phyloP scores from a whole-genome alignment of 2,888 invertebrate genomes.

The Diplolepis rosae region DNA sequence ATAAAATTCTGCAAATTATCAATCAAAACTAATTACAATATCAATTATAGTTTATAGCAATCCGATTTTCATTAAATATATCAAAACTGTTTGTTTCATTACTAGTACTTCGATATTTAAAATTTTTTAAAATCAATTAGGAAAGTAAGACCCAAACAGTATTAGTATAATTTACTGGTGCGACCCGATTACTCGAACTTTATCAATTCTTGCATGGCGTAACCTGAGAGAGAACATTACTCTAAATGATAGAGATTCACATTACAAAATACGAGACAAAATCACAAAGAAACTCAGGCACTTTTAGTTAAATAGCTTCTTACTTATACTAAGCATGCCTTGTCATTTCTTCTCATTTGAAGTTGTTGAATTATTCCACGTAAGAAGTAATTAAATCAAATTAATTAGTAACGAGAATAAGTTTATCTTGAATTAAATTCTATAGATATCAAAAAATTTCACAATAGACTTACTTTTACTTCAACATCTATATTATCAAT shows the following conservation, averaged over 20 bases:
- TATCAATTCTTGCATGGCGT: conserved; percentile 5
- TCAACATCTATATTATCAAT: too few relatives aligned
- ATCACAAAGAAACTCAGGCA: neutral
- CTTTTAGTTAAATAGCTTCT: neutral
- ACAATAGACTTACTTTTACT: too few relatives aligned
- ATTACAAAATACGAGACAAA: conserved; percentile 3
- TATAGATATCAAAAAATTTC: too few relatives aligned
- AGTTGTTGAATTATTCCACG: neutral
- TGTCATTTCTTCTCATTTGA: neutral
- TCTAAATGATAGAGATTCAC: neutral
- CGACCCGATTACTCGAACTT: neutral
- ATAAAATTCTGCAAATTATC: too few relatives aligned
- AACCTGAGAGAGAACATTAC: neutral
- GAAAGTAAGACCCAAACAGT: neutral
- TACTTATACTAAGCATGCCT: neutral
- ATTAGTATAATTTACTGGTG: neutral
- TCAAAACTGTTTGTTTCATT: too few relatives aligned
- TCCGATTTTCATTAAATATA: too few relatives aligned
- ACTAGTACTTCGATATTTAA: too few relatives aligned
- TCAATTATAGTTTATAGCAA: too few relatives aligned
- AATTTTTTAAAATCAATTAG: neutral
- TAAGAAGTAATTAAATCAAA: neutral
- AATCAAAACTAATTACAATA: too few relatives aligned
- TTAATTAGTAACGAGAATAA: too few relatives aligned
- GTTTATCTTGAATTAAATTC: too few relatives aligned